Conservation (phyloP, 2,797 vertebrate species). For the Rousettus madagascariensis region DNA sequence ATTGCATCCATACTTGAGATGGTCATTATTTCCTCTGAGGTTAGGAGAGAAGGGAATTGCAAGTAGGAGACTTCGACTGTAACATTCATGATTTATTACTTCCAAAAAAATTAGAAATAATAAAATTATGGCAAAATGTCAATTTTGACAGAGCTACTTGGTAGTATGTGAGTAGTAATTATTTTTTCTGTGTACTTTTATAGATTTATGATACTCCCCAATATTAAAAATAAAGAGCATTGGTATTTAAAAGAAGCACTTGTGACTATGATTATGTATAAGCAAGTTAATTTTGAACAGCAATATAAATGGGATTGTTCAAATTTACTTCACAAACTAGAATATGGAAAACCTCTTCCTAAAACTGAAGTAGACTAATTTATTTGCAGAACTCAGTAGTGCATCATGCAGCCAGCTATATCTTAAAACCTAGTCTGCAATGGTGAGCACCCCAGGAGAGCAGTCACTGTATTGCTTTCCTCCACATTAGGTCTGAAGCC, state of each 20-base stretch:
- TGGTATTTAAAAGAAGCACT: background rate
- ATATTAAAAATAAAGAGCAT: background rate
- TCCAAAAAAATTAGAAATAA: background rate
- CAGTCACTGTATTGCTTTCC: background rate
- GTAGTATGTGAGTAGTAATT: background rate
- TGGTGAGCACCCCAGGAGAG: background rate
- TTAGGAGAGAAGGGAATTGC: background rate
- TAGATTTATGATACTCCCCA: background rate
- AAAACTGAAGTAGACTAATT: conserved; percentile 31
- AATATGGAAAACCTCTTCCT: conserved; percentile 16
- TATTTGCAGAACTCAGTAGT: conserved; percentile 44
- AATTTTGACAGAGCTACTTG: background rate
- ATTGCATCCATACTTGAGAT: background rate
- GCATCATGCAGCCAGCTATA: background rate
- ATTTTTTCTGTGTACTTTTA: background rate
- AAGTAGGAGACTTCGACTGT: background rate
- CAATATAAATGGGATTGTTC: background rate
- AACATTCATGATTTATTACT: background rate
- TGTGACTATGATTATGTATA: background rate
- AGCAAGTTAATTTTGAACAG: background rate
- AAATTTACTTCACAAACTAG: background rate
- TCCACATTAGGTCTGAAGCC: conserved; percentile 9
- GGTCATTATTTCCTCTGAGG: background rate
- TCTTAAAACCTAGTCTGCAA: background rate
- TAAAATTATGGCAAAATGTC: background rate